phyloP scores from a whole-genome alignment of 2,113 vertebrate genomes.

The Hassar affinis region DNA sequence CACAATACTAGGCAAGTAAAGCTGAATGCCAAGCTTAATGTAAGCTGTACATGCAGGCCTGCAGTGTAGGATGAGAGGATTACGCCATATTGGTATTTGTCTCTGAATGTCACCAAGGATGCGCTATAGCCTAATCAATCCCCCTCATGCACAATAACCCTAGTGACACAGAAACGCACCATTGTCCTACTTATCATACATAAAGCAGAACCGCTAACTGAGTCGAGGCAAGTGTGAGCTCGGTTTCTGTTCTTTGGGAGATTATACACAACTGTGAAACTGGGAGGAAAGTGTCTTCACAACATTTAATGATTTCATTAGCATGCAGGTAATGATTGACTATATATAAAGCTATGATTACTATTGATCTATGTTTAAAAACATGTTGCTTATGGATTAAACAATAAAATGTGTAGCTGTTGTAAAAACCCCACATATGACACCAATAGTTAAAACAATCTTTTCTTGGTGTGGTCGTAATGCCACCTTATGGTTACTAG shows the following conservation, averaged over 20 bases:
- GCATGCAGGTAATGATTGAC: not conserved
- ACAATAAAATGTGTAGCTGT: not conserved
- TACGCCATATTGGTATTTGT: constrained; percentile 20
- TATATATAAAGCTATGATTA: not conserved
- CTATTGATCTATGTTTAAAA: not conserved
- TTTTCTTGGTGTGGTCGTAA: constrained; percentile 14
- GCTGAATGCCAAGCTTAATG: constrained; percentile 13
- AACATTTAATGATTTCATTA: not conserved
- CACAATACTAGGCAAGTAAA: constrained; percentile 7
- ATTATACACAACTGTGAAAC: constrained; percentile 8
- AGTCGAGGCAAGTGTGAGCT: not conserved
- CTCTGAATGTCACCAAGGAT: constrained; percentile 35
- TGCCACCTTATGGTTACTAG: constrained; percentile 42
- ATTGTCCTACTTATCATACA: not conserved
- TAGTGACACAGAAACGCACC: constrained; percentile 8
- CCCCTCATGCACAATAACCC: constrained; percentile 12
- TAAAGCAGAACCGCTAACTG: constrained; percentile 8
- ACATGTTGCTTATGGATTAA: constrained; percentile 1
- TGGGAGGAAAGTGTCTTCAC: not conserved
- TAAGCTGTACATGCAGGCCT: constrained; percentile 39
- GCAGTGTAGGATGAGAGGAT: constrained; percentile 23
- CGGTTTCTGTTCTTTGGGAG: not conserved
- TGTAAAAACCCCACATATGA: not conserved
- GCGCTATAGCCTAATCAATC: constrained; percentile 30
- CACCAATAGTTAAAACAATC: not conserved